Evolutionary conservation across 2,888 invertebrate species (phyloP), one percentile per base, ranked within the genome.

Genomic region (Phorcus lineatus): DNA sequence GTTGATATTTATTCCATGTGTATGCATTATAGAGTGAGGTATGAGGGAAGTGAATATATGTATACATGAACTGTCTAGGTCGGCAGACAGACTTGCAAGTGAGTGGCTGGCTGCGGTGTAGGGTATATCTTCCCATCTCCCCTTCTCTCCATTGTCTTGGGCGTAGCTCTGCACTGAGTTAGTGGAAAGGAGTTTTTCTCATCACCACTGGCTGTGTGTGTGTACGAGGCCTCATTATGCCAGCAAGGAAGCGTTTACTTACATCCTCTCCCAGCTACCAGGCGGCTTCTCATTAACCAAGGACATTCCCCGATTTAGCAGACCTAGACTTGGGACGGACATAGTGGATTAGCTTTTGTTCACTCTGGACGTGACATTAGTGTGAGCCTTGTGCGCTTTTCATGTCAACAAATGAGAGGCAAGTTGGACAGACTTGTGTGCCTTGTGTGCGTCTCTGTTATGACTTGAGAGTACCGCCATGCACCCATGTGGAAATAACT

Each of bases 241-340:
- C 62, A 62, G 62, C 62, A 62, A 62, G 62, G 62, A 62, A 62
- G 62, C 62, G 16, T 62, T 62, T 62, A 62, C 62, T 62, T 62
- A 62, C 62, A 62, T 62, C 62, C 62, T 62, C 62, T 28, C 24
- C 28, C 62, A 62, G 28, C 28, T 62, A 13, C 62, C 62, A 62
- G 62, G 24, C 28, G 13, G 62, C 24, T 28, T 24, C 62, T 62
- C 62, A 62, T 62, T 62, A 62, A 28, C 62, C 24, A n/a, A 62
- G 28, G 62, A 62, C 62, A 57, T 57, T 57, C n/a, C 24, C 62
- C 62, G 24, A 24, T 62, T 62, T 62, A 62, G 62, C 62, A 62
- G 62, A 24, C 24, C 24, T 62, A 28, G 62, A 62, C 28, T 62
- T 62, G 28, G 28, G 62, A 62, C 24, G 28, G 28, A 28, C 62